Evolutionary conservation across 2,888 invertebrate genomes (phyloP), one percentile per base, ranked within the genome.

Genomic region (Rosalia funebris): DNA sequence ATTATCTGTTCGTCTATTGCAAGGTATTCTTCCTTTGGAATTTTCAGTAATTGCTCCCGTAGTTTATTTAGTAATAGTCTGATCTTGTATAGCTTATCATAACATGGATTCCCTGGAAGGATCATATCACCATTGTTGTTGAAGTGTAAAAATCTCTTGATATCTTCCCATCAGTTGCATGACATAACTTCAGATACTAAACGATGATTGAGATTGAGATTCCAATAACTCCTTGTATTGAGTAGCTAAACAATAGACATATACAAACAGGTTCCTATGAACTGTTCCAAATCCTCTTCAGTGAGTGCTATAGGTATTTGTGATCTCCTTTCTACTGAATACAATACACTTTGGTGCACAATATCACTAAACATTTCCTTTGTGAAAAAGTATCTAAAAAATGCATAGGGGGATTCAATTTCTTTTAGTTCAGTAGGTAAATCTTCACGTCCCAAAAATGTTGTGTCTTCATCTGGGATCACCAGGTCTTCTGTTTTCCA

Each of bases 271-370:
- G 14, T 45, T 14, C 45, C 45, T 14, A 31, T 45, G 15, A 52
- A 52, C 14, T 52, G 52, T 19, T 52, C 31, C 14, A 39, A 15
- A 31, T 52, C 41, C 16, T 25, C 14, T 39, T 31, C 52, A 39
- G 31, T 52, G 7, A 16, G 31, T 3, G 3, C 9, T 1, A 34
- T 5, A 16, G 36, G 34, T 12, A 44, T 54, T 44, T 44, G 17
- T 34, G 36, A 31, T n/a, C n/a, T n/a, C n/a, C n/a, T n/a, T n/a
- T n/a, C n/a, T n/a, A n/a, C n/a, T n/a, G n/a, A n/a, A n/a, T n/a
- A n/a, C n/a, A n/a, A n/a, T n/a, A n/a, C n/a, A n/a, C n/a, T n/a
- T n/a, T n/a, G n/a, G n/a, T n/a, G n/a, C n/a, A n/a, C n/a, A n/a
- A n/a, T n/a, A n/a, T n/a, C n/a, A n/a, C n/a, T n/a, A n/a, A n/a